Evolutionary conservation across 1,140 invertebrate species (phyloP).

Genomic region (Drosophila malerkotliana): DNA sequence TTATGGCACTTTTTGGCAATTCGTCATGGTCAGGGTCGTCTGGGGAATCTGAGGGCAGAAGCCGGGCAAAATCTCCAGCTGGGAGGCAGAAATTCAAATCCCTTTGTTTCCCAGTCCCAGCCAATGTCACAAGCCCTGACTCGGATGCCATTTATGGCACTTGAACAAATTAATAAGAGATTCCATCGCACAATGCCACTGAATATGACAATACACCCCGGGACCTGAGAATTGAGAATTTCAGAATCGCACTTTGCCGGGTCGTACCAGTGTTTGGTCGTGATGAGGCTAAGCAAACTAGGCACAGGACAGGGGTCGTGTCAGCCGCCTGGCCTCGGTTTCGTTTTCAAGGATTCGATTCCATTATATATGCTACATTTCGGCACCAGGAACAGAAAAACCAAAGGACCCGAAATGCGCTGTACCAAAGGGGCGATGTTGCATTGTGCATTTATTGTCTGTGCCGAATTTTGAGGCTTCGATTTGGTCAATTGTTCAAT

Average conservation of each 20-base stretch:
- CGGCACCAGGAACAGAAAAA: slow-evolving; percentile 5
- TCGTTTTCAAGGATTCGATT: slow-evolving; percentile 66
- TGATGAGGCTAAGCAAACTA: slow-evolving; percentile 21
- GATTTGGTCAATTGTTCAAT: slow-evolving; percentile 79
- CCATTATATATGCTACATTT: slow-evolving; percentile 55
- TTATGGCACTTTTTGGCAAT: slow-evolving; percentile 48
- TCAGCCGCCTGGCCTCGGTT: slow-evolving; percentile 29
- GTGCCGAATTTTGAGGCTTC: slow-evolving; percentile 41
- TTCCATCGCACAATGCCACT: slow-evolving; percentile 48
- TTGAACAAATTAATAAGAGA: slow-evolving; percentile 80
- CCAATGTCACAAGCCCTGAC: not conserved
- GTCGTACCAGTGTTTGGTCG: too few relatives aligned
- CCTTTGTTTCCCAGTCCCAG: slow-evolving; percentile 49
- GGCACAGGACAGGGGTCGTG: slow-evolving; percentile 1
- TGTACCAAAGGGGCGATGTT: not conserved
- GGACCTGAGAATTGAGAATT: not conserved
- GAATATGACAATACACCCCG: slow-evolving; percentile 23
- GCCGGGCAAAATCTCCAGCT: slow-evolving; percentile 68
- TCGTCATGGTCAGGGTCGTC: slow-evolving; percentile 65
- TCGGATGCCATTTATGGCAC: slow-evolving; percentile 74
- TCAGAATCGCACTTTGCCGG: not conserved
- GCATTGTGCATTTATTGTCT: slow-evolving; percentile 62
- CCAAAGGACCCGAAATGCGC: not conserved
- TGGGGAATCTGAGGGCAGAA: slow-evolving; percentile 21
- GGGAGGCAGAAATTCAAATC: slow-evolving; percentile 58